Evolutionary conservation across 2,797 vertebrate genomes (phyloP).

Genomic region (Gallirallus australis): DNA sequence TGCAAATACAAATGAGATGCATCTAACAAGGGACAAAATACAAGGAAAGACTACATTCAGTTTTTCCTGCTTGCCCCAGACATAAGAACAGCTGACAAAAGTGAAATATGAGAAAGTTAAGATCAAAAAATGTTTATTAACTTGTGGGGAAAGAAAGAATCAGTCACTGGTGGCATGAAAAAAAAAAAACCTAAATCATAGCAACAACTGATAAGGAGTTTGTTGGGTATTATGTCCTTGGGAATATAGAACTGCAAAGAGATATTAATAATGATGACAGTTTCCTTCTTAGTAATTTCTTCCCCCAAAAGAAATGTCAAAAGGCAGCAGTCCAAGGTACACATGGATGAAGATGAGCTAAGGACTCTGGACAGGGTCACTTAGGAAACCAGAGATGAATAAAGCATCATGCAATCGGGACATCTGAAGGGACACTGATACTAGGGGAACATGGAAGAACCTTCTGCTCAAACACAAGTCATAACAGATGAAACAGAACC

Average conservation of each 20-base stretch:
- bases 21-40: neutral
- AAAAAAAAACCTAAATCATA: neutral
- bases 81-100: neutral
- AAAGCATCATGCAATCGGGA: neutral
- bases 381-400: neutral
- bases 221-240: neutral
- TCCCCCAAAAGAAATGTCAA: neutral
- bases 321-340: neutral
- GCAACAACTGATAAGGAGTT: neutral
- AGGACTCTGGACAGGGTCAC: neutral
- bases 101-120: neutral
- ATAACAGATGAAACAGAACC: neutral
- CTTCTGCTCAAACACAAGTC: neutral
- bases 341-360: neutral
- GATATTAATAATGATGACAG: neutral
- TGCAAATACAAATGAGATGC: neutral
- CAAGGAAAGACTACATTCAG: neutral
- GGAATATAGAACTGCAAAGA: neutral
- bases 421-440: neutral
- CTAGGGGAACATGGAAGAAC: neutral
- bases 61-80: neutral
- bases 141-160: neutral
- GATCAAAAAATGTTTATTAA: neutral
- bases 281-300: neutral
- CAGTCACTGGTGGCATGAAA: neutral